Evolutionary conservation across 92 coral and sea anemone species (phyloP).

Genomic region (Parazoanthus darwini): DNA sequence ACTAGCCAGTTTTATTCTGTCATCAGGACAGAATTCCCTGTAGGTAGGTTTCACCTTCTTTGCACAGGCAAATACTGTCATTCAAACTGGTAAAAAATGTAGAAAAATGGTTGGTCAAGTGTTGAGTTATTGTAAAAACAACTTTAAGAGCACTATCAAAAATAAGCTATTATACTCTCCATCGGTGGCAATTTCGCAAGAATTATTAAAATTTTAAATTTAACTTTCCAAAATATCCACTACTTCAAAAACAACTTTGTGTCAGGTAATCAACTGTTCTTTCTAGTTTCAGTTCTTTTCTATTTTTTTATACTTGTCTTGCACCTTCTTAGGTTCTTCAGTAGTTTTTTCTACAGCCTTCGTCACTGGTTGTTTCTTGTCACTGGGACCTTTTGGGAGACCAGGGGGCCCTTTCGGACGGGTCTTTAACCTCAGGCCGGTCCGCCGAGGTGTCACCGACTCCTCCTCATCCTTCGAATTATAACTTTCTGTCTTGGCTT

Average conservation of each 20-base stretch:
- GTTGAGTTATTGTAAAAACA: too few relatives aligned
- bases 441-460: conserved; percentile 26
- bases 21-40: too few relatives aligned
- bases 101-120: too few relatives aligned
- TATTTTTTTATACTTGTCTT: background rate
- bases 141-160: too few relatives aligned
- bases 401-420: conserved; percentile 12
- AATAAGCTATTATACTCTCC: background rate
- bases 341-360: background rate
- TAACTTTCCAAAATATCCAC: background rate
- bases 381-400: background rate
- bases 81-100: too few relatives aligned
- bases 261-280: background rate
- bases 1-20: too few relatives aligned
- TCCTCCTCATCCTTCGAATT: conserved; percentile 52
- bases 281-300: too few relatives aligned
- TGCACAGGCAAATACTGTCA: too few relatives aligned
- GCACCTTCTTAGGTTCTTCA: conserved; percentile 19
- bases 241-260: too few relatives aligned
- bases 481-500: conserved; percentile 70
- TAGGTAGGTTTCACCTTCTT: too few relatives aligned
- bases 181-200: background rate
- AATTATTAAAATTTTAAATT: too few relatives aligned
- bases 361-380: conserved; percentile 1
- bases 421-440: conserved; percentile 27